Percentiles rank a stretch among this genome's conserved stretches.
These are phyloP conservation scores for Rhinolophus sinicus DNA, from an alignment of 2,113 vertebrate genomes.

Conservation along the genomic window DNA sequence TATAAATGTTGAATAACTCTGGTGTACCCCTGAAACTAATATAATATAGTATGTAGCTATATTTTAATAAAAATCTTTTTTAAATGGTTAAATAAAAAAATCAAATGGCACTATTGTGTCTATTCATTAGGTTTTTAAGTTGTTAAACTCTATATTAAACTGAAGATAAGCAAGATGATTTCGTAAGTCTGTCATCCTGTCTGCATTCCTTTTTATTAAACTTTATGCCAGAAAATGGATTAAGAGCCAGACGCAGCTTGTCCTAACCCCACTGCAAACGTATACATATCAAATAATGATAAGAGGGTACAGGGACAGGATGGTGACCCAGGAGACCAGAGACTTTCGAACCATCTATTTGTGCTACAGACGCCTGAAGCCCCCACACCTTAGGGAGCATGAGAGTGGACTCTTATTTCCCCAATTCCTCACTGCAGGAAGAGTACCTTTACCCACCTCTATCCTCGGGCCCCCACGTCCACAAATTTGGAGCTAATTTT, in stretches of 20 bases:
- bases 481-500: neutral
- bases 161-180: neutral
- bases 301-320: neutral
- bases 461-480: too few species aligned
- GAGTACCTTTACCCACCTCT: too few species aligned
- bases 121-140: neutral
- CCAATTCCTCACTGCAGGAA: neutral
- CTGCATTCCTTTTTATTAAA: conserved; percentile 41
- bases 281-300: neutral
- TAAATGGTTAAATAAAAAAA: too few species aligned
- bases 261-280: neutral
- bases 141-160: conserved; percentile 36
- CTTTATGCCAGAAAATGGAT: conserved; percentile 1
- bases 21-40: too few species aligned
- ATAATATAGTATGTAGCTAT: too few species aligned
- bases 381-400: neutral
- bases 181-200: neutral
- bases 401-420: neutral
- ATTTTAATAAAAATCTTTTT: too few species aligned
- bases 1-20: too few species aligned
- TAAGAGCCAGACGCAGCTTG: neutral
- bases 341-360: neutral
- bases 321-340: neutral
- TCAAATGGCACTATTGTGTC: neutral
- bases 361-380: neutral